Evolutionary conservation across 2,113 vertebrate genomes (phyloP), one percentile per base, ranked within the genome.

Genomic region (Malurus elegans): DNA sequence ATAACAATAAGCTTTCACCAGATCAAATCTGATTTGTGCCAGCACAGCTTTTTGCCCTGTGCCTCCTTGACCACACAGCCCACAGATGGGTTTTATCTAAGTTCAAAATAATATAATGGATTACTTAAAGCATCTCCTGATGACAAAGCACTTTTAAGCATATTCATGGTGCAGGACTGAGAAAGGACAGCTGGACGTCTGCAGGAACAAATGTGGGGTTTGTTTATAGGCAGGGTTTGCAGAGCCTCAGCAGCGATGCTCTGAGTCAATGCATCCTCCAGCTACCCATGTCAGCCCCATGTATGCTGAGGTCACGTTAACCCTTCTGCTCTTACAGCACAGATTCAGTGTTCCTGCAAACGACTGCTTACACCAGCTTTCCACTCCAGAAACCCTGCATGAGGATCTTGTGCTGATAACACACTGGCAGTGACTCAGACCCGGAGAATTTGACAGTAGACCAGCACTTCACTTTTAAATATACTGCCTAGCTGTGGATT

Each of bases 391-490:
- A 88, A 76, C 20, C 34, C 44, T 57, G 1, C 12, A 14, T 2
- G 4, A 79, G 80, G 36, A 23, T 70, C 93, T 69, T 65, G n/a
- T 48, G 32, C 50, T 83, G 53, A 61, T 53, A 92, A 36, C 23
- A 73, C n/a, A 45, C 23, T 53, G 79, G 40, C 26, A 67, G 64
- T 71, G 75, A 92, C 74, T 78, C 69, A 83, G 21, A 29, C 44
- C 15, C 60, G 16, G 29, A 66, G 48, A 88, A 80, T 92, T 20
- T 66, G 32, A 73, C 44, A 86, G 29, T 26, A 70, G 47, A 82
- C 36, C 28, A 67, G 60, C 36, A 78, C 54, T 82, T 94, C 74
- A 78, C 53, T 94, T 93, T 91, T 95, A 93, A 96, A 96, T 85
- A 75, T 32, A 69, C 88, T 95, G 73, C 78, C 81, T 71, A 83